These are phyloP conservation scores for Pachycephus smyrnensis DNA, from an alignment of 2,888 invertebrate species.

Conservation along the genomic window DNA sequence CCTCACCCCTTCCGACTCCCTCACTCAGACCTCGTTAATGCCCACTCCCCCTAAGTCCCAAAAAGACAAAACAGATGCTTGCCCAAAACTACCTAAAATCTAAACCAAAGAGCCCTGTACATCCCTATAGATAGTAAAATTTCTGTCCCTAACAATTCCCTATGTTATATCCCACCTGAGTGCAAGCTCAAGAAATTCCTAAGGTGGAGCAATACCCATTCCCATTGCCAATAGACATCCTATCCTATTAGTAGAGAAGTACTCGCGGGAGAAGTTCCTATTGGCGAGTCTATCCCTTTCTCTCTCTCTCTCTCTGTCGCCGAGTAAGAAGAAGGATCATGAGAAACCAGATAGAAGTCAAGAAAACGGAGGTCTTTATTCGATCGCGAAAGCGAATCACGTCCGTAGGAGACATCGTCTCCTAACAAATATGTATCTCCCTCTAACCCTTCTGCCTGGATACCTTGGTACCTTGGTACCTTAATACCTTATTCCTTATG, in stretches of 20 bases:
- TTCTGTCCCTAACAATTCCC: background rate
- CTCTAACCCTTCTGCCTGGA: conserved; percentile 25
- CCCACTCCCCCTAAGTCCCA: background rate
- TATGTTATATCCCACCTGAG: background rate
- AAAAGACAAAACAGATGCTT: background rate
- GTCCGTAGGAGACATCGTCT: conserved; percentile 59
- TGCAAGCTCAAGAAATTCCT: background rate
- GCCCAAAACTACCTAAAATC: background rate
- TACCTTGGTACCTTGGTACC: background rate
- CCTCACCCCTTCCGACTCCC: background rate
- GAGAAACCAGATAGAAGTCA: conserved; percentile 33
- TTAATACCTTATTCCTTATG: background rate
- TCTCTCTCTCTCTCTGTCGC: background rate
- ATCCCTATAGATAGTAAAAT: background rate
- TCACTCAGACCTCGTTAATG: background rate
- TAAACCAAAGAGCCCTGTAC: background rate
- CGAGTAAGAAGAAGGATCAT: background rate
- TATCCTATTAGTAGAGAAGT: background rate
- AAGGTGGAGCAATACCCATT: background rate
- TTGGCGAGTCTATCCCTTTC: background rate
- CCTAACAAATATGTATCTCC: conserved; percentile 63
- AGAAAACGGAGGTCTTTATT: conserved; percentile 61
- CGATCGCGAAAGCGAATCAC: conserved; percentile 63
- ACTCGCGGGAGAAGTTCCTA: background rate
- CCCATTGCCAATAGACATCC: background rate